Evolutionary conservation across 2,888 invertebrate species (phyloP).

Genomic region (Cloeon dipterum): DNA sequence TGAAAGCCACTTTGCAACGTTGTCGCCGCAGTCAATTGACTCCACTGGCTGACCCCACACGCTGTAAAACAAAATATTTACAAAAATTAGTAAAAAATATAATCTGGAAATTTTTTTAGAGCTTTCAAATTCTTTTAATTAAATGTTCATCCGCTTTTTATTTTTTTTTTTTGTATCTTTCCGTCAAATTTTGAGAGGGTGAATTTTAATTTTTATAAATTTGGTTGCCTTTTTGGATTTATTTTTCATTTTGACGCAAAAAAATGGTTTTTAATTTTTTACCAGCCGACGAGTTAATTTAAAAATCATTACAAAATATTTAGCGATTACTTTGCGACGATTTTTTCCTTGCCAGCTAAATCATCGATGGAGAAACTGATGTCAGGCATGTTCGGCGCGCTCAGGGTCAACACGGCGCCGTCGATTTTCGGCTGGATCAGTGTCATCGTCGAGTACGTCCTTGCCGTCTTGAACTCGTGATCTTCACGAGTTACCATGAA

Average conservation of each 20-base stretch:
- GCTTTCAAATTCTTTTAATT: too few relatives aligned
- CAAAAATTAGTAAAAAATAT: not conserved
- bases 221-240: too few relatives aligned
- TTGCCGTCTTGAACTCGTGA: slow-evolving; percentile 4
- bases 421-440: slow-evolving; percentile 5
- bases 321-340: slow-evolving; percentile 2
- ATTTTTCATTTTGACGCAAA: too few relatives aligned
- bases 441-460: slow-evolving; percentile 5
- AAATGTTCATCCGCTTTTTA: too few relatives aligned
- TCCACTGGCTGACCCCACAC: slow-evolving; percentile 5
- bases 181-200: too few relatives aligned
- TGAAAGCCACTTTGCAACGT: slow-evolving; percentile 4
- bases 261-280: too few relatives aligned
- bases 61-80: slow-evolving; percentile 1
- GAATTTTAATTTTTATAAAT: too few relatives aligned
- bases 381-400: slow-evolving; percentile 24
- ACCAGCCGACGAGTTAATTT: too few relatives aligned
- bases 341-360: not conserved
- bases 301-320: too few relatives aligned
- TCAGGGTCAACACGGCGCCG: slow-evolving; percentile 21
- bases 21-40: slow-evolving; percentile 4
- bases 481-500: slow-evolving; percentile 7
- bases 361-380: not conserved
- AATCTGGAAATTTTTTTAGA: too few relatives aligned
- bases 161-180: too few relatives aligned